Evolutionary conservation across 2,113 vertebrate species (phyloP).

Genomic region (Strix aluco): DNA sequence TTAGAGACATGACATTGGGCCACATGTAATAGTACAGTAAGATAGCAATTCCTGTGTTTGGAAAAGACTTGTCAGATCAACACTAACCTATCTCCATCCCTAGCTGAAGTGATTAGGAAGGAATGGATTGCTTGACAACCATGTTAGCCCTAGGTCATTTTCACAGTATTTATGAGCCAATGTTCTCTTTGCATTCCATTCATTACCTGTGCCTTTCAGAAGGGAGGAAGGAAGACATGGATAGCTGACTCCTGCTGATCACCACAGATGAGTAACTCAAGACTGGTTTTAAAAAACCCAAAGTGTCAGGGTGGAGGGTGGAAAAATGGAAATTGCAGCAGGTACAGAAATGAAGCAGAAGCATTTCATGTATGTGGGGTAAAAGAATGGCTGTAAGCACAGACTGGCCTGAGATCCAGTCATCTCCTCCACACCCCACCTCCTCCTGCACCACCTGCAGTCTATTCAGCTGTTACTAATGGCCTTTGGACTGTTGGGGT

Average conservation of each 20-base stretch:
- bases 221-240: background rate
- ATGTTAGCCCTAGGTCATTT: background rate
- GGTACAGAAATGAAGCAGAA: background rate
- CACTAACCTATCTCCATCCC: background rate
- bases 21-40: background rate
- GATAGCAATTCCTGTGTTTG: background rate
- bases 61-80: background rate
- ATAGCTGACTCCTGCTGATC: background rate
- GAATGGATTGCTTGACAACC: background rate
- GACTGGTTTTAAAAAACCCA: background rate
- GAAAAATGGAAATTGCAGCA: background rate
- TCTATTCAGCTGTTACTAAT: background rate
- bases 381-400: background rate
- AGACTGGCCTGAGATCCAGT: background rate
- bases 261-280: background rate
- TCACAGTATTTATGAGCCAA: background rate
- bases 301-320: fast-evolving
- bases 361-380: background rate
- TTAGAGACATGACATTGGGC: background rate
- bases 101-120: background rate
- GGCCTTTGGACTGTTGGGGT: background rate
- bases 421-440: background rate
- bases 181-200: background rate
- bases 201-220: background rate
- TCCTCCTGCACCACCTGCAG: background rate